Conservation (phyloP, 1,140 invertebrate genomes). For the Coenobita brevimanus region DNA sequence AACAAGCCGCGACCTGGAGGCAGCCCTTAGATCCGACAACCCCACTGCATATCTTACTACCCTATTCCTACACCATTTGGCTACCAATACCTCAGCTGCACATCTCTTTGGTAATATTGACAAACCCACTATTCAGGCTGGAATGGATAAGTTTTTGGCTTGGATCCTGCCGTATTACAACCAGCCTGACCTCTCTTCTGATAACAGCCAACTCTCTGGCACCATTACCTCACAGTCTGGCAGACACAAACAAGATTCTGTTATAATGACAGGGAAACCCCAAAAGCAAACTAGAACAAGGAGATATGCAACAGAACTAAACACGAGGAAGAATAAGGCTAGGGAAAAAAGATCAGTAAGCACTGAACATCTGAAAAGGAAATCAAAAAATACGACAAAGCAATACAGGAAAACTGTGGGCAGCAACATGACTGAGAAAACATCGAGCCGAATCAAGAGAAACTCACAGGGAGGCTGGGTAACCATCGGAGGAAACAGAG, state of each 20-base stretch:
- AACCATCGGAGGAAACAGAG: constrained; percentile 11
- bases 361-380: no score
- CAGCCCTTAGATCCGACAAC: constrained; percentile 25
- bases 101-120: constrained; percentile 6
- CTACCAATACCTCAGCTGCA: constrained; percentile 17
- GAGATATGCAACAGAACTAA: no score
- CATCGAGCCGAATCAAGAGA: not conserved
- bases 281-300: no score
- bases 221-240: no score
- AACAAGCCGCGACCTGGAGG: constrained; percentile 32
- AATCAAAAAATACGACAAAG: no score
- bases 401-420: not conserved
- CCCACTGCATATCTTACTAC: constrained; percentile 45
- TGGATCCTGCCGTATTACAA: constrained; percentile 36
- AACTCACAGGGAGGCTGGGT: constrained; percentile 40
- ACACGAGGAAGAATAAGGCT: no score
- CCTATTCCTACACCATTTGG: constrained; percentile 40
- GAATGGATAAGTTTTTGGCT: constrained; percentile 24
- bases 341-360: no score
- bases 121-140: not conserved
- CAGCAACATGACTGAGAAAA: not conserved
- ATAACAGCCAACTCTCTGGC: no score
- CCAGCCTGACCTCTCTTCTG: not conserved
- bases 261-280: no score
- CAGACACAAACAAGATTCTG: no score